Base-by-base conservation (phyloP, 2,888 invertebrate species). In the Eulithis testata region DNA sequence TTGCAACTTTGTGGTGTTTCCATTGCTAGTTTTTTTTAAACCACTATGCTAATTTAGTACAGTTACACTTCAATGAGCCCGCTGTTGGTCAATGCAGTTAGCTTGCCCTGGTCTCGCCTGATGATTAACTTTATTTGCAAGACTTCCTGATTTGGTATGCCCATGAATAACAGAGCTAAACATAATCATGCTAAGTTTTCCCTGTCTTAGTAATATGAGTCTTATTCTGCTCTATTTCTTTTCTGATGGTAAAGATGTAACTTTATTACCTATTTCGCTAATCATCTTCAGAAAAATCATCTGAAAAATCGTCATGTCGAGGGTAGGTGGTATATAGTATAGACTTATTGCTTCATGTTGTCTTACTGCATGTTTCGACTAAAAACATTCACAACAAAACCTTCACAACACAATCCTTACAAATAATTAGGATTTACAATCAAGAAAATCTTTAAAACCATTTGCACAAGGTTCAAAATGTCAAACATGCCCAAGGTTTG, bases 51-150 rank as follows among this genome's bases (percentile, higher is more conserved):
- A 85, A 87, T 85, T 72, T 66, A 77, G 64, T 77, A 77, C 74
- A 79, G 73, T 86, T 87, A 80, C 80, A 83, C 77, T 80, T 81
- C 78, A 88, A 76, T 83, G 73, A 75, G 69, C 75, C 71, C 74
- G 80, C 70, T 81, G 78, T 77, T 79, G 79, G 74, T 74, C 49
- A 45, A 53, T 40, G 11, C 73, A 72, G 73, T 80, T 81, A 78
- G 84, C 79, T 75, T 69, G 43, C 73, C 75, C 75, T 78, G 9
- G 43, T 31, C 14, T 8, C 9, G 11, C 27, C 11, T 43, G 51
- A 21, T 49, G 21, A 21, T 47, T 21, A 12, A 40, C 78, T 71
- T 78, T 56, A 31, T 14, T 51, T 58, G 58, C 59, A 43, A 49
- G 49, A 57, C 60, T 58, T 65, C 44, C 51, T 66, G 57, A 53